A percentile compares a stretch with the other conserved stretches of the same genome.
Evolutionary conservation across 2,797 vertebrate species (phyloP).

Genomic region (Muraenolepis orangiensis): DNA sequence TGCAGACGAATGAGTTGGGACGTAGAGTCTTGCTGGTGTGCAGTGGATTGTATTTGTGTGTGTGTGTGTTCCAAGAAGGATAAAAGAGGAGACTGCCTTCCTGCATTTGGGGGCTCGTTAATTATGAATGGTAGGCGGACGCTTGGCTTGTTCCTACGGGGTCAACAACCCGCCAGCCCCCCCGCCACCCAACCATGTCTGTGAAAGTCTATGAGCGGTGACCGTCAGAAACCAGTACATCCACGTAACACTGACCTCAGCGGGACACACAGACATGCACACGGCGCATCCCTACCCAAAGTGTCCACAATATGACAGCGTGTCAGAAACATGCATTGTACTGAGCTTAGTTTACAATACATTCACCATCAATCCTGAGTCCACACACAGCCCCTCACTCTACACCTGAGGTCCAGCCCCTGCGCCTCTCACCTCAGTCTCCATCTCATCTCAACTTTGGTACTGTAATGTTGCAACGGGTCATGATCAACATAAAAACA

Average conservation of each 20-base stretch:
- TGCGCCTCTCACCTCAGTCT: background rate
- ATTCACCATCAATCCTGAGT: background rate
- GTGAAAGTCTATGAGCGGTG: background rate
- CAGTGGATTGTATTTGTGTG: background rate
- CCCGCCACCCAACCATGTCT: constrained; percentile 6
- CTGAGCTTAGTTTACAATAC: background rate
- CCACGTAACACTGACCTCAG: background rate
- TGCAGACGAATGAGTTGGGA: background rate
- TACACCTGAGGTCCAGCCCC: background rate
- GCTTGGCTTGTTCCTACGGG: constrained; percentile 37
- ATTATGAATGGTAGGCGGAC: constrained; percentile 62
- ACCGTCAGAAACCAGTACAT: background rate
- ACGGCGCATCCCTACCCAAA: background rate
- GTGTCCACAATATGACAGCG: background rate
- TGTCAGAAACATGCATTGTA: background rate
- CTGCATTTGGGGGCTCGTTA: constrained; percentile 56
- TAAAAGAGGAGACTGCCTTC: constrained; percentile 41
- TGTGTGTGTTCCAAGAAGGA: constrained; percentile 22
- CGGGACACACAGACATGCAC: background rate
- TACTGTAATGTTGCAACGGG: background rate
- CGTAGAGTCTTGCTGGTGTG: background rate
- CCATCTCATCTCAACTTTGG: background rate
- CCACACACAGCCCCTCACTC: background rate
- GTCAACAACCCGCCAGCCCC: constrained; percentile 38
- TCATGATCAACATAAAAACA: background rate